Evolutionary conservation across 2,113 vertebrate genomes (phyloP), one percentile per base, ranked within the genome.

Genomic region (Saccopteryx bilineata): DNA sequence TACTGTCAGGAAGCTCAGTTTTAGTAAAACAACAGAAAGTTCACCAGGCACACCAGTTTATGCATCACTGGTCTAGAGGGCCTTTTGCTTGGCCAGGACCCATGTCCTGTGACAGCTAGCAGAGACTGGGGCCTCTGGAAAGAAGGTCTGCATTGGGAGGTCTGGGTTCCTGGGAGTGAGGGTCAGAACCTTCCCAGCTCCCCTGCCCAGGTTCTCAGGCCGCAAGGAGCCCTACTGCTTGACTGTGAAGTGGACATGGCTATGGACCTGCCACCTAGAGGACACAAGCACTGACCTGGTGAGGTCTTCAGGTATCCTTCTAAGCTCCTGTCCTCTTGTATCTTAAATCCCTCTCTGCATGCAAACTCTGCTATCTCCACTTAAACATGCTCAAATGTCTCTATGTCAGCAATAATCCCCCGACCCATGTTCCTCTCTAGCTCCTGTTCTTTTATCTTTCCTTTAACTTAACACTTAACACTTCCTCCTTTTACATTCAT

Each of bases 51-150:
- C 65, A 13, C n/a, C 7, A 0, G 7, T 68, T n/a, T 68, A n/a
- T n/a, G 31, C 14, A 8, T 68, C 17, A 68, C 31, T 68, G 65
- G 13, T 68, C n/a, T 31, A 68, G 65, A n/a, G 65, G 31, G 17
- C n/a, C 65, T 31, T 68, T 68, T 68, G 65, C 65, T 68, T 68
- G 65, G 28, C 65, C n/a, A n/a, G 65, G 65, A n/a, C 13, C 65
- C 7, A 39, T 1, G 7, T 5, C 10, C 14, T 1, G 7, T 5
- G 12, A 5, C 56, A 58, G 17, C 56, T 58, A 15, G 56, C 13
- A 58, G 56, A 58, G 56, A 58, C 56, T 10, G 56, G 65, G 65
- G 31, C 65, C 65, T n/a, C 65, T 68, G 65, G 65, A n/a, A 15
- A 68, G 65, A 26, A n/a, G 13, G 65, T 68, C 65, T 68, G 28